Percentiles rank a stretch among this genome's conserved stretches.
Evolutionary conservation across 2,888 invertebrate species (phyloP).

Genomic region (Nemoura dubitans): DNA sequence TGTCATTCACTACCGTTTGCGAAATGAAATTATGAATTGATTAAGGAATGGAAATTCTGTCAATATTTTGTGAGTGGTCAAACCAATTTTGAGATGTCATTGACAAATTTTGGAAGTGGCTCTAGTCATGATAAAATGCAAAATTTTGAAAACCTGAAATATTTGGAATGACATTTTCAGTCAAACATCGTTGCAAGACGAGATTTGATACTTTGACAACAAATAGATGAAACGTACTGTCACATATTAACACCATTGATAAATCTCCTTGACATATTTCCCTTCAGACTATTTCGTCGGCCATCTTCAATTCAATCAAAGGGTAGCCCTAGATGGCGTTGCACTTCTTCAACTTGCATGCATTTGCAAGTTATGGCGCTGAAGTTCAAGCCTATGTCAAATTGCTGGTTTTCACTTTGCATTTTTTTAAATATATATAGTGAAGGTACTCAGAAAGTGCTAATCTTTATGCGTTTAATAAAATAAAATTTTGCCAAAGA

Average conservation of each 20-base stretch:
- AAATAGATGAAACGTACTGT: conserved; percentile 18
- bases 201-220: background rate
- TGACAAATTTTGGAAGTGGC: background rate
- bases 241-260: conserved; percentile 36
- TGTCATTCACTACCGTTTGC: background rate
- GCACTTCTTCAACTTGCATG: too few relatives aligned
- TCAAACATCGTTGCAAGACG: background rate
- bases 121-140: background rate
- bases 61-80: background rate
- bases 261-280: conserved; percentile 23
- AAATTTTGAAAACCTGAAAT: background rate
- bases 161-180: background rate
- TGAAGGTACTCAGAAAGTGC: too few relatives aligned
- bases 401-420: too few relatives aligned
- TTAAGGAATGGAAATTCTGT: background rate
- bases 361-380: too few relatives aligned
- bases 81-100: background rate
- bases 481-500: too few relatives aligned
- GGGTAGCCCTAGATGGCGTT: too few relatives aligned
- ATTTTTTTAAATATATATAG: too few relatives aligned
- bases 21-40: too few relatives aligned
- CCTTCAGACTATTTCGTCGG: background rate
- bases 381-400: too few relatives aligned
- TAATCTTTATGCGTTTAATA: too few relatives aligned
- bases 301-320: background rate